Percentiles rank a stretch among this genome's conserved stretches.
Evolutionary conservation across 1,140 invertebrate species (phyloP).

Genomic region (Liolophura sinensis): DNA sequence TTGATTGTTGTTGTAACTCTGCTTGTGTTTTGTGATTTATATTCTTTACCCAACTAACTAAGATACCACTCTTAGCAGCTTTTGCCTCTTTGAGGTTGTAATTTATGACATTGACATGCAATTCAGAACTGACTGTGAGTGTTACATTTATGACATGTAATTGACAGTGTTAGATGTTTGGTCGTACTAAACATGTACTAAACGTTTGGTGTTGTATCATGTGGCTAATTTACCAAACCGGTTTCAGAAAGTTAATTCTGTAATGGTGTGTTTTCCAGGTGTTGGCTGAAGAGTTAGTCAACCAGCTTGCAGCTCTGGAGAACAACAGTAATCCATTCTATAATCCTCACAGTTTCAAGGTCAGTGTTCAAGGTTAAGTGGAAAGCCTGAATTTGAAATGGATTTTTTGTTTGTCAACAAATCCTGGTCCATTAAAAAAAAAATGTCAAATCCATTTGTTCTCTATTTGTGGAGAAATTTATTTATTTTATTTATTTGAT

Average conservation of each 20-base stretch:
- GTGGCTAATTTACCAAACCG: background rate
- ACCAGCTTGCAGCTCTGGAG: conserved; percentile 43
- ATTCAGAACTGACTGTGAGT: background rate
- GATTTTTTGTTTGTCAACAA: too few species aligned
- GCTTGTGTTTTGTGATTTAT: too few species aligned
- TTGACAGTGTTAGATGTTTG: background rate
- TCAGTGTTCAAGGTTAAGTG: conserved; percentile 16
- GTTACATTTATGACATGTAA: background rate
- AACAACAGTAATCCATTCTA: conserved; percentile 49
- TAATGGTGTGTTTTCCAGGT: conserved; percentile 30
- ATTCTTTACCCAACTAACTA: too few species aligned
- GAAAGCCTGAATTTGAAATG: too few species aligned
- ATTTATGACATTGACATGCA: background rate
- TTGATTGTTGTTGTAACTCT: too few species aligned
- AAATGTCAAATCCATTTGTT: too few species aligned
- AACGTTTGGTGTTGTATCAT: background rate
- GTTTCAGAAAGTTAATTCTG: background rate
- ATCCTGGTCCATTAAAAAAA: too few species aligned
- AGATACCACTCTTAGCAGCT: too few species aligned
- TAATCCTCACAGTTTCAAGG: conserved; percentile 39
- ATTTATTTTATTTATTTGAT: too few species aligned
- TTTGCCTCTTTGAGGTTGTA: too few species aligned
- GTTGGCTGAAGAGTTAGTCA: conserved; percentile 45
- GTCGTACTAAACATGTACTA: background rate
- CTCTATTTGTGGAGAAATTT: too few species aligned